Percentiles rank a stretch among this genome's conserved stretches.
Evolutionary conservation across 1,140 invertebrate genomes (phyloP).

Genomic region (Lineus longissimus): DNA sequence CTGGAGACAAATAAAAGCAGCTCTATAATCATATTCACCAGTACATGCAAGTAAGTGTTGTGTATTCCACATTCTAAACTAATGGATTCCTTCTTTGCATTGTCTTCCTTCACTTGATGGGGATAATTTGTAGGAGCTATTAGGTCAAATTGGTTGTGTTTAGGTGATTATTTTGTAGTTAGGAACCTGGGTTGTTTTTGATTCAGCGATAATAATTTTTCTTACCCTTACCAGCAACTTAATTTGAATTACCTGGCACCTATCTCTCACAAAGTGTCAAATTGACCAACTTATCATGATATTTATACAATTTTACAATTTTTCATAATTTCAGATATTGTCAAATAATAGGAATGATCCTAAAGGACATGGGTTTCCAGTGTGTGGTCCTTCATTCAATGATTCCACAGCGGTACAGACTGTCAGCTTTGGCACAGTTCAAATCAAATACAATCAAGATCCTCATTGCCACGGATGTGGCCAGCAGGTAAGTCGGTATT

Average conservation of each 20-base stretch:
- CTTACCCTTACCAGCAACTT: too few species aligned
- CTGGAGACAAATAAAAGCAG: conserved; percentile 66
- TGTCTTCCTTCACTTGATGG: not conserved
- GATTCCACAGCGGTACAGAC: conserved; percentile 59
- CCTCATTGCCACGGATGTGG: conserved; percentile 54
- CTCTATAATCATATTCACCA: conserved; percentile 88
- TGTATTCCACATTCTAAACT: conserved; percentile 7
- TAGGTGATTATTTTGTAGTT: too few species aligned
- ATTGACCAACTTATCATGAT: too few species aligned
- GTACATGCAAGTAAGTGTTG: conserved; percentile 81
- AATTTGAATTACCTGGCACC: too few species aligned
- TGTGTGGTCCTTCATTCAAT: conserved; percentile 67
- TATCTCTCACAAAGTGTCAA: too few species aligned
- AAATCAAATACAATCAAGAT: conserved; percentile 52
- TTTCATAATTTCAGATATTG: conserved; percentile 50
- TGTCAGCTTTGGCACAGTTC: conserved; percentile 49
- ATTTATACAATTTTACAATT: too few species aligned
- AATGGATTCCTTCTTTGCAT: not conserved
- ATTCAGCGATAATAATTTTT: too few species aligned
- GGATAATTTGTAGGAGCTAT: not conserved
- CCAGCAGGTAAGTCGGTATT: conserved; percentile 37
- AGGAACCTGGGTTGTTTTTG: too few species aligned
- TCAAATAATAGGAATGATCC: conserved; percentile 64
- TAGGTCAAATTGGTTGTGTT: conserved; percentile 1
- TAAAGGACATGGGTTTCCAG: conserved; percentile 79